Conservation (phyloP, 2,113 vertebrate genomes). For the Holacanthus passer region DNA sequence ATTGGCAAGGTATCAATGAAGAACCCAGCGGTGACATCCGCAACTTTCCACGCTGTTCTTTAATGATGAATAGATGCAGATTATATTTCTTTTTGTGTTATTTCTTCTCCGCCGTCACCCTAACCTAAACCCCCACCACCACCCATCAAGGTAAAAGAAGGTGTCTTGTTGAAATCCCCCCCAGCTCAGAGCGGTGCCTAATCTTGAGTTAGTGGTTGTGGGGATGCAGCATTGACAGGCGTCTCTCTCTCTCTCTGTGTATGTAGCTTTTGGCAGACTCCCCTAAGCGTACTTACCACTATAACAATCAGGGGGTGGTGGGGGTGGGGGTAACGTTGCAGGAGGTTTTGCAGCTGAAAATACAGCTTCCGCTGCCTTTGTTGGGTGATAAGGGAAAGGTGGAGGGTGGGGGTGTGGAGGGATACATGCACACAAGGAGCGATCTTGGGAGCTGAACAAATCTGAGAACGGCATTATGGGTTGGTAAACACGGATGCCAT, state of each 20-base stretch:
- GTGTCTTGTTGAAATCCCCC: constrained; percentile 75
- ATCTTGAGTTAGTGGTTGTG: constrained; percentile 82
- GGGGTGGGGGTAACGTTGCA: constrained; percentile 53
- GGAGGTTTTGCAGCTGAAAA: constrained; percentile 67
- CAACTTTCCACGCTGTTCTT: constrained; percentile 77
- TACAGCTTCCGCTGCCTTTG: constrained; percentile 68
- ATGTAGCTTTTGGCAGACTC: constrained; percentile 61
- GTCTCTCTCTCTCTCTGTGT: constrained; percentile 64
- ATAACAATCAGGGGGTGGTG: constrained; percentile 78
- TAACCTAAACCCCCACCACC: constrained; percentile 52
- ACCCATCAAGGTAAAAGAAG: constrained; percentile 62
- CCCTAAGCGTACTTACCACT: constrained; percentile 75
- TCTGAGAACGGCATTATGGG: constrained; percentile 83
- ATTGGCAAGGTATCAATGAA: constrained; percentile 67
- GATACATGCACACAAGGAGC: constrained; percentile 79
- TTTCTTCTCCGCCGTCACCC: constrained; percentile 54
- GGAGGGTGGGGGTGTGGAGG: constrained; percentile 68
- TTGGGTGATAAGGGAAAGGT: constrained; percentile 72
- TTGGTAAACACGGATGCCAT: constrained; percentile 82
- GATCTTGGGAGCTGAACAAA: constrained; percentile 84
- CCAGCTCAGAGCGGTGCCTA: constrained; percentile 72
- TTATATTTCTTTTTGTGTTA: constrained; percentile 76
- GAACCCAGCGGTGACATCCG: constrained; percentile 73
- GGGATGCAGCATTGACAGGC: constrained; percentile 78
- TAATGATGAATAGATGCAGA: constrained; percentile 83